Percentiles rank a stretch among this genome's conserved stretches.
Conservation (phyloP, 1,140 invertebrate species). For the Vanessa tameamea region DNA sequence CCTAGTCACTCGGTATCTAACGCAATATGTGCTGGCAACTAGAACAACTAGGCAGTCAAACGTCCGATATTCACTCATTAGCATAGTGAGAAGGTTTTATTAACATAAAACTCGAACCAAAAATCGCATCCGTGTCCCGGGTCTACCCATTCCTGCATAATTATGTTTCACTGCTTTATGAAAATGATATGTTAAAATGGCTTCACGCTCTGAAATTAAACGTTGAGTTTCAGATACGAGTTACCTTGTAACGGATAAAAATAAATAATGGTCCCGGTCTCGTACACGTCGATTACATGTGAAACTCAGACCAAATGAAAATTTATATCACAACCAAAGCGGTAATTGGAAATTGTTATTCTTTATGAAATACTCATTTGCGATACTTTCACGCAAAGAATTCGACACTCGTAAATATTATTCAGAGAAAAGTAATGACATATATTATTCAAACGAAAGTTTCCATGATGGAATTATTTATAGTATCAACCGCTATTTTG, state of each 20-base stretch:
- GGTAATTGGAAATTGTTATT: constrained; percentile 21
- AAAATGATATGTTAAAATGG: constrained; percentile 65
- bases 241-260: constrained; percentile 31
- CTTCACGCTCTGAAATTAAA: constrained; percentile 51
- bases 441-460: constrained; percentile 17
- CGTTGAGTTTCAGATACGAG: constrained; percentile 37
- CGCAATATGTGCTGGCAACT: too few relatives aligned
- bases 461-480: constrained; percentile 22
- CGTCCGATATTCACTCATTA: constrained; percentile 57
- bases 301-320: constrained; percentile 11
- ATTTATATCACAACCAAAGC: constrained; percentile 17
- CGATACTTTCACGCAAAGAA: constrained; percentile 13
- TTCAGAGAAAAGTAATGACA: constrained; percentile 17
- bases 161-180: constrained; percentile 64
- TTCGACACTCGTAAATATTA: constrained; percentile 27
- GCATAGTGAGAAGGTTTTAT: constrained; percentile 59
- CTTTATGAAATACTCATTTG: constrained; percentile 20
- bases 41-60: constrained; percentile 47
- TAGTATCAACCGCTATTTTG: not conserved
- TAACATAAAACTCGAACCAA: constrained; percentile 68
- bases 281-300: constrained; percentile 2
- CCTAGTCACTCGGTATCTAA: too few relatives aligned
- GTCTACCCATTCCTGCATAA: constrained; percentile 52
- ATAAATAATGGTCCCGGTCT: constrained; percentile 24
- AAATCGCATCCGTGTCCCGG: constrained; percentile 54